Percentiles rank a stretch among this genome's conserved stretches.
These are phyloP conservation scores for Neodiprion virginianus DNA, from an alignment of 1,140 invertebrate genomes.

Conservation along the genomic window DNA sequence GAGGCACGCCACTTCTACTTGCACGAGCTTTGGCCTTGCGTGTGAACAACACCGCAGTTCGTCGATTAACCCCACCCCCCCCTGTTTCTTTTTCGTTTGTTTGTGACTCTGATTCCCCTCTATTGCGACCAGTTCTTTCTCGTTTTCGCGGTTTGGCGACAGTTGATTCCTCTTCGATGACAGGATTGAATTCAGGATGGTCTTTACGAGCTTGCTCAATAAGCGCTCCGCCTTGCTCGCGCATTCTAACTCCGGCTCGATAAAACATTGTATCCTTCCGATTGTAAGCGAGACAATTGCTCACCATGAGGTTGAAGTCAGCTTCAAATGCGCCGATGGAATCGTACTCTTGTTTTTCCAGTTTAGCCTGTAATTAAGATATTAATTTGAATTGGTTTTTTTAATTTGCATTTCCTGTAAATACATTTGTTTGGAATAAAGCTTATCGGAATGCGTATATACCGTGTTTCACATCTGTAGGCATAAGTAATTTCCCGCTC, in stretches of 20 bases:
- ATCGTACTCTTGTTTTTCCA: slow-evolving; percentile 79
- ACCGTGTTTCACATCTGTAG: neutral
- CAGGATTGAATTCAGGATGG: slow-evolving; percentile 68
- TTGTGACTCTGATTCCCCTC: slow-evolving; percentile 45
- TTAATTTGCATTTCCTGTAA: too few relatives aligned
- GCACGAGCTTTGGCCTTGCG: slow-evolving; percentile 72
- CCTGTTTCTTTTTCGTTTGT: slow-evolving; percentile 49
- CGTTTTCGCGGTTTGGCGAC: slow-evolving; percentile 43
- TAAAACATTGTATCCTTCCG: slow-evolving; percentile 91
- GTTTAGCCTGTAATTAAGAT: slow-evolving; percentile 64
- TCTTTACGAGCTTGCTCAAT: slow-evolving; percentile 79
- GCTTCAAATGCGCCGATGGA: slow-evolving; percentile 81
- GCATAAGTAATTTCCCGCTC: too few relatives aligned
- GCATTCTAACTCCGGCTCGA: slow-evolving; percentile 84
- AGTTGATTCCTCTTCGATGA: slow-evolving; percentile 34
- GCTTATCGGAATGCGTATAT: too few relatives aligned
- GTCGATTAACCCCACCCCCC: slow-evolving; percentile 74
- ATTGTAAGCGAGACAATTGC: slow-evolving; percentile 95
- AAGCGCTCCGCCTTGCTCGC: slow-evolving; percentile 81
- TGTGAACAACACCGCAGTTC: slow-evolving; percentile 84
- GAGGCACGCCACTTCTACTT: slow-evolving; percentile 52
- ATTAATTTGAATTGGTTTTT: too few relatives aligned
- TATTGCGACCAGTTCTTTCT: slow-evolving; percentile 48
- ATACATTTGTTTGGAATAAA: too few relatives aligned
- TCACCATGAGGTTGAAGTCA: slow-evolving; percentile 94